Base-by-base conservation (phyloP, 2,888 invertebrate species). In the Gari tellinella region DNA sequence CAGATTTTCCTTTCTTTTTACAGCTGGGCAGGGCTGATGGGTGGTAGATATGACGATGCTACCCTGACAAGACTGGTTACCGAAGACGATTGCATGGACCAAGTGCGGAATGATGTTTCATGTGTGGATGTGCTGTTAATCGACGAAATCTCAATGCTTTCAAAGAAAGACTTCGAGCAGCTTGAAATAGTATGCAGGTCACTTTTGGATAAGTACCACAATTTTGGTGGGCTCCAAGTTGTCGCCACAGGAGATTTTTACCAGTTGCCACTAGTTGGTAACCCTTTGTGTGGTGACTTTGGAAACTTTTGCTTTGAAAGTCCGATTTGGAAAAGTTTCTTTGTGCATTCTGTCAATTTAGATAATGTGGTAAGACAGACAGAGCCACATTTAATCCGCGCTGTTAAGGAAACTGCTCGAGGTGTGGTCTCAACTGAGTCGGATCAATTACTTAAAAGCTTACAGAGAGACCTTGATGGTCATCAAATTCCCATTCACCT, bases 231-330 rank as follows among this genome's bases (percentile, higher is more conserved):
- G 12, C 12, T 70, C 2, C 63, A 70, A 26, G 55, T 70, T n/a
- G 49, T 64, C 19, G 21, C 56, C n/a, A 21, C 57, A 45, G 79
- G 74, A 12, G 74, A 73, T 48, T 78, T 78, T 61, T 70, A 64
- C 23, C 70, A 73, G 41, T 55, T 70, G 21, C 64, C 69, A 38
- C 70, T 70, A 26, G 73, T 70, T 15, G 62, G 58, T 17, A 65
- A 67, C 49, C 5, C 17, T 7, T 23, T 73, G n/a, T 58, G 73
- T 48, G 26, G 46, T 37, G 67, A 73, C 40, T 21, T 45, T 17
- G 67, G 73, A 12, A 31, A 68, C 2, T 74, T 46, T 55, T 74
- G 74, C 57, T 79, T 73, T 52, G 52, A 78, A 41, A 70, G 67
- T 48, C 38, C 43, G 14, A 26, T 65, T 2, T 69, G 72, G 38